Evolutionary conservation across 1,140 invertebrate species (phyloP).

Genomic region (Chrysopa pallens): DNA sequence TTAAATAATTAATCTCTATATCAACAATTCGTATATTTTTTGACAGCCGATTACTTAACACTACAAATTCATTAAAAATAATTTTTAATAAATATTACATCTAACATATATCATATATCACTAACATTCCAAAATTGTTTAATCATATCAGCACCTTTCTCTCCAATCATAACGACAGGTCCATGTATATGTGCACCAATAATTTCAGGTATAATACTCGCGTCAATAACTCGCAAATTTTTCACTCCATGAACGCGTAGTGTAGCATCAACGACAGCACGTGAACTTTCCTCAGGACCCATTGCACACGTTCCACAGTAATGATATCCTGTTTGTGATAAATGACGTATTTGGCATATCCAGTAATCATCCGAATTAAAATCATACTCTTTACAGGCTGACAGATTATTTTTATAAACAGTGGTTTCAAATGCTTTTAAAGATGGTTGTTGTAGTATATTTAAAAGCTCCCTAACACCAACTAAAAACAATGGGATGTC

Average conservation of each 20-base stretch:
- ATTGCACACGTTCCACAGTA: constrained; percentile 36
- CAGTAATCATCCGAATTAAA: constrained; percentile 30
- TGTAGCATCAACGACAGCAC: constrained; percentile 26
- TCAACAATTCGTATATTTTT: not conserved
- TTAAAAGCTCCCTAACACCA: constrained; percentile 49
- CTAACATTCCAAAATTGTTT: constrained; percentile 62
- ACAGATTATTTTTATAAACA: too few relatives aligned
- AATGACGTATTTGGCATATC: constrained; percentile 32
- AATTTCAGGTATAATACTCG: constrained; percentile 22
- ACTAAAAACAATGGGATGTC: constrained; percentile 49
- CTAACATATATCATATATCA: too few relatives aligned
- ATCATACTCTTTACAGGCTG: too few relatives aligned
- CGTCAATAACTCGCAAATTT: constrained; percentile 18
- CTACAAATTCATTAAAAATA: too few relatives aligned
- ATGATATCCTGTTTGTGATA: constrained; percentile 31
- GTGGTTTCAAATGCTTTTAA: too few relatives aligned
- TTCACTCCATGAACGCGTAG: constrained; percentile 24
- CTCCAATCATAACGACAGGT: constrained; percentile 41
- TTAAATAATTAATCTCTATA: not conserved
- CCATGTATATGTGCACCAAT: constrained; percentile 21
- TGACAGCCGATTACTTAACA: too few relatives aligned
- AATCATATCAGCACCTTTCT: constrained; percentile 64
- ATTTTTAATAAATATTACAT: too few relatives aligned
- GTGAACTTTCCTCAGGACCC: constrained; percentile 26
- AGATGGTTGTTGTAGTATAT: constrained; percentile 34